Conservation (phyloP, 2,888 invertebrate species). For the Andrena hattorfiana region DNA sequence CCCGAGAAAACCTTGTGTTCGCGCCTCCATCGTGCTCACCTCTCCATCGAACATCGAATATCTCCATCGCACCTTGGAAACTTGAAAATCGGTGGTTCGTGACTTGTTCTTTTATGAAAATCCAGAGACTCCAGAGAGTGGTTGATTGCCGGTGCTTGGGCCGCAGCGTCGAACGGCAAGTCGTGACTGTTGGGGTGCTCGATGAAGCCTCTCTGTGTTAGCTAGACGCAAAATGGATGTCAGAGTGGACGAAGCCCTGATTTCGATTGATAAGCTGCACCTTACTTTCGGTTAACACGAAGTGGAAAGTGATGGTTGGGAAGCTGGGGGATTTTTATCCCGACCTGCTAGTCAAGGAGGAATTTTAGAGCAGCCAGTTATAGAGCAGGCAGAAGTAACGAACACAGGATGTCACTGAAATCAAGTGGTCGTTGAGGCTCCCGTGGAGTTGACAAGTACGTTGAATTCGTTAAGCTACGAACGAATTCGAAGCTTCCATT, state of each 20-base stretch:
- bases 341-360: too few relatives aligned
- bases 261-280: neutral
- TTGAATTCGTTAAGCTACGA: neutral
- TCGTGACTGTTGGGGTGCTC: neutral
- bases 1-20: conserved; percentile 17
- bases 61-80: neutral
- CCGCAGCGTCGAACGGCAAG: too few relatives aligned
- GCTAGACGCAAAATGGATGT: conserved; percentile 6
- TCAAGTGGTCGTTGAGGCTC: too few relatives aligned
- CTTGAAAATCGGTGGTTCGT: neutral
- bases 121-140: neutral
- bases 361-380: too few relatives aligned
- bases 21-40: conserved; percentile 1
- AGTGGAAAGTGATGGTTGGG: conserved; percentile 19
- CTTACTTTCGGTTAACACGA: too few relatives aligned
- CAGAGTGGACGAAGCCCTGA: neutral
- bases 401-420: neutral
- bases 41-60: neutral
- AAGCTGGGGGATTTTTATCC: neutral
- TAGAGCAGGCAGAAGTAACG: too few relatives aligned
- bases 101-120: neutral
- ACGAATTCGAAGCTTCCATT: neutral
- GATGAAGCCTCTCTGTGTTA: neutral
- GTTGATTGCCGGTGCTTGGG: neutral
- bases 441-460: neutral